Conservation (phyloP, 2,888 invertebrate genomes). For the Cosmia trapezina region DNA sequence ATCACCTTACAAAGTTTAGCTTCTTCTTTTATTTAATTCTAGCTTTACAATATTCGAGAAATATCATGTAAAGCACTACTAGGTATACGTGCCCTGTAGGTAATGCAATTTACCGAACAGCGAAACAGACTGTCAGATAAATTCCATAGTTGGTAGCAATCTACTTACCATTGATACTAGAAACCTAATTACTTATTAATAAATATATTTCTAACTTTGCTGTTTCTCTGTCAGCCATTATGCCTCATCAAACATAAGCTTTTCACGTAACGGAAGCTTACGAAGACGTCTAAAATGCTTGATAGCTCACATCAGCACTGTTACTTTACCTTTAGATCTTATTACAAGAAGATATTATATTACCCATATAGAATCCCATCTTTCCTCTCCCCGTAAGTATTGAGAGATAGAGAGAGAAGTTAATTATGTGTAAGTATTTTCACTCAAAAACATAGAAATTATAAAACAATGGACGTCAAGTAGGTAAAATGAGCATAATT, state of each 20-base stretch:
- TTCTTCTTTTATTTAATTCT: background rate
- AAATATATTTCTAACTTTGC: background rate
- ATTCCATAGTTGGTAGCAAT: background rate
- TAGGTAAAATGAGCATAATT: constrained; percentile 15
- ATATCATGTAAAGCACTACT: background rate
- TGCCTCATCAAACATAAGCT: background rate
- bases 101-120: background rate
- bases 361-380: background rate
- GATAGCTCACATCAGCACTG: background rate
- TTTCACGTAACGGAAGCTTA: constrained; percentile 2
- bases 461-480: constrained; percentile 12
- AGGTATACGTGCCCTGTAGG: too few species aligned
- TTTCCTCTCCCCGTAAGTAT: too few species aligned
- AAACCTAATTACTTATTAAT: background rate
- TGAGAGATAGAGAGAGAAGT: background rate
- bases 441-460: constrained; percentile 9
- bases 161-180: background rate
- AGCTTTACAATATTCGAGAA: background rate
- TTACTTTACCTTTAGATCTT: background rate
- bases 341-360: too few species aligned
- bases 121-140: background rate
- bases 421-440: background rate
- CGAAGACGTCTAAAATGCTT: background rate
- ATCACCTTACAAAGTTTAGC: background rate
- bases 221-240: background rate